Evolutionary conservation across 1,140 invertebrate genomes (phyloP).

Genomic region (Drosophila sp.): DNA sequence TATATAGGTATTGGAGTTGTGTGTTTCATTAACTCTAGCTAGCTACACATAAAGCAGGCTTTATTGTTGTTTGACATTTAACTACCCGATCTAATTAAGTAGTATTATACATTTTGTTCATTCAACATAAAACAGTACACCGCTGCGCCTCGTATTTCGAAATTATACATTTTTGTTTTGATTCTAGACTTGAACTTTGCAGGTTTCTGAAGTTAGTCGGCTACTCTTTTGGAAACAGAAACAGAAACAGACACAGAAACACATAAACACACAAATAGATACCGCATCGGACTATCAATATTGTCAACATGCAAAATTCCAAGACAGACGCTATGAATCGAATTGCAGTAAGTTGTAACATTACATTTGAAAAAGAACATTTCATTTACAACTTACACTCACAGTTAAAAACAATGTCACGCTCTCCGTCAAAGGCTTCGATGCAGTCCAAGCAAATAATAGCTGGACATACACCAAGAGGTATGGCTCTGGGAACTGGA

Average conservation of each 20-base stretch:
- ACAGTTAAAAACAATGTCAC: not conserved
- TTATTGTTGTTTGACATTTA: not conserved
- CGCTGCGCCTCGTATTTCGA: constrained; percentile 34
- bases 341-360: not conserved
- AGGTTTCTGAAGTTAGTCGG: constrained; percentile 7
- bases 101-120: not conserved
- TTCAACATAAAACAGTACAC: constrained; percentile 34
- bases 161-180: constrained; percentile 39
- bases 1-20: too few species aligned
- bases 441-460: not conserved
- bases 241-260: not conserved
- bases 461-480: not conserved
- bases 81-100: not conserved
- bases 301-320: constrained; percentile 41
- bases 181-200: constrained; percentile 8
- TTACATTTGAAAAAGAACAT: not conserved
- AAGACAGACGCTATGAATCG: not conserved
- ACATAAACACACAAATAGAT: not conserved
- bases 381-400: not conserved
- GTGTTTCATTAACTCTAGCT: not conserved
- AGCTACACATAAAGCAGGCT: constrained; percentile 23
- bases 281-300: not conserved
- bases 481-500: not conserved
- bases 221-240: not conserved
- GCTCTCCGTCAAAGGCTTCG: not conserved